phyloP scores from a whole-genome alignment of 2,113 vertebrate genomes.

The Xiphias gladius region DNA sequence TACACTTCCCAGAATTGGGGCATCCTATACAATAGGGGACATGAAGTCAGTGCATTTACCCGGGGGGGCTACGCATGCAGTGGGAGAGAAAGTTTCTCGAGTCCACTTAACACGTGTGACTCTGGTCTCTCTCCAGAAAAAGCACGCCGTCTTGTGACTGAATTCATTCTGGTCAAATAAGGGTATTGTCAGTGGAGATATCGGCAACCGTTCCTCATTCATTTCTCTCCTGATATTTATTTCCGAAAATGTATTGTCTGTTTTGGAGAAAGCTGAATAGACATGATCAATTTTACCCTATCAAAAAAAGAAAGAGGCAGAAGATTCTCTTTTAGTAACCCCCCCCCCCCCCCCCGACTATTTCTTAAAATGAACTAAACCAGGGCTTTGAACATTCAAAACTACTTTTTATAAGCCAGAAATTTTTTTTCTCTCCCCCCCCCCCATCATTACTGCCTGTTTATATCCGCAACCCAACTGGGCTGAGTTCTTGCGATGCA shows the following conservation, averaged over 20 bases:
- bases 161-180: neutral
- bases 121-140: neutral
- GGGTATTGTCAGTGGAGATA: neutral
- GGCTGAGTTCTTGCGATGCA: slow-evolving; percentile 29
- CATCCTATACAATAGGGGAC: neutral
- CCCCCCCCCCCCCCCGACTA: neutral
- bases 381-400: neutral
- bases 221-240: neutral
- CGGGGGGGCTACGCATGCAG: neutral
- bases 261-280: neutral
- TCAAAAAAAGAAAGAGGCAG: no score
- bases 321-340: neutral
- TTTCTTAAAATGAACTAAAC: slow-evolving; percentile 9
- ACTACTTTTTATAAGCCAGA: neutral
- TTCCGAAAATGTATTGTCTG: neutral
- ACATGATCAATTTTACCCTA: no score
- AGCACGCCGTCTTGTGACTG: neutral
- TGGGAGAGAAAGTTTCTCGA: neutral
- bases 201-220: no score
- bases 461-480: slow-evolving; percentile 25
- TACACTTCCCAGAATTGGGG: neutral
- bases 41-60: neutral
- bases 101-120: no score
- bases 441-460: neutral
- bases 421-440: neutral